These are phyloP conservation scores for Automeris io DNA, from an alignment of 2,888 invertebrate species.

Conservation along the genomic window DNA sequence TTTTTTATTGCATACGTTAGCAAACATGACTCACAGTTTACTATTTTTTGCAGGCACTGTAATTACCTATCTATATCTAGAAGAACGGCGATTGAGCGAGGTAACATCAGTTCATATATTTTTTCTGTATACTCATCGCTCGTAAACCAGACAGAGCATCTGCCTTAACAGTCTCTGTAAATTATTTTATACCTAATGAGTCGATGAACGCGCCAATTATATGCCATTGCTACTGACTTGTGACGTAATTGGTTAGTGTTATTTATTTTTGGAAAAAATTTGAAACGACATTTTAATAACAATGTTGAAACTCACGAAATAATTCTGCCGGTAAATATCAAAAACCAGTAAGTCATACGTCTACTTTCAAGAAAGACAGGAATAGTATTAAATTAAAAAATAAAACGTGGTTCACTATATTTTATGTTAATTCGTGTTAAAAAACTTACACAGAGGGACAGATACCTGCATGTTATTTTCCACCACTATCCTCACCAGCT, in stretches of 20 bases:
- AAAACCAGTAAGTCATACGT: no score
- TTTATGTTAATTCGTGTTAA: no score
- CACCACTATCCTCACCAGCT: no score
- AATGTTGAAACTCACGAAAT: no score
- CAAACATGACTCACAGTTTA: constrained; percentile 16
- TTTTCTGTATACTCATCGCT: constrained; percentile 34
- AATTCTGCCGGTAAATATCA: no score
- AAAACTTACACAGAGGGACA: no score
- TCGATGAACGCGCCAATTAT: constrained; percentile 35
- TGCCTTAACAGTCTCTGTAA: constrained; percentile 36
- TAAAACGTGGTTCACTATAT: no score
- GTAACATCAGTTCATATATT: constrained; percentile 23
- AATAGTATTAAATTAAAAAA: no score
- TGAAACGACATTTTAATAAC: constrained; percentile 7
- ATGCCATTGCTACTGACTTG: constrained; percentile 31
- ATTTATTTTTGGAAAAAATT: constrained; percentile 17
- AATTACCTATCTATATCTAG: constrained; percentile 17
- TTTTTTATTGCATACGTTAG: no score
- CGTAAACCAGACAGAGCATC: constrained; percentile 39
- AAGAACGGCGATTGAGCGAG: constrained; percentile 22
- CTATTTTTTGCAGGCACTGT: constrained; percentile 22
- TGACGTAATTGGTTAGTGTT: constrained; percentile 26
- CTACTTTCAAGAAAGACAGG: no score
- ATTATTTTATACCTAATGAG: constrained; percentile 51
- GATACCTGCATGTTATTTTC: no score